Base-by-base conservation (phyloP, 2,797 vertebrate species). In the Microctenopoma stevenorrisi region DNA sequence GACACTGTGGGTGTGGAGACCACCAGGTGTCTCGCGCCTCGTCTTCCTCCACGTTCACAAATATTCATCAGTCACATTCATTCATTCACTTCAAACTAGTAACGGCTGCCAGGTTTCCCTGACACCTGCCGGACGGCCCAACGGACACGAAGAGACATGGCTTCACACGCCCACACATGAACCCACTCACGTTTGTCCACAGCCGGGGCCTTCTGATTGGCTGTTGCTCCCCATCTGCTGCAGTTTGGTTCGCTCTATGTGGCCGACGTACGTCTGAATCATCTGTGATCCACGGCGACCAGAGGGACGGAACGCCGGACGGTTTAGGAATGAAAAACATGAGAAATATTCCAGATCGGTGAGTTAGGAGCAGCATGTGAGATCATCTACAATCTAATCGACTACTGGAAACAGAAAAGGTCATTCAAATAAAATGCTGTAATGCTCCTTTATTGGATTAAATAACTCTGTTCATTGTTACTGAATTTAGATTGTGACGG, bases 251-350 rank as follows among this genome's bases (percentile, higher is more conserved):
- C 98, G 93, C 76, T 99, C 98, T 47, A 99, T 98, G 90, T 99
- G 96, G 60, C 98, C 98, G 63, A 99, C 96, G 0, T 99, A 99
- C 1, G 96, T 99, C 93, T 99, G 98, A 82, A 99, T 99, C 97
- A 99, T 99, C 98, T 99, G 90, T 1, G 55, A 81, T 3, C 4
- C 15, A 4, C n/a, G 3, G 28, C 15, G 14, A 12, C 33, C n/a
- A 60, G 22, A 51, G 6, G 51, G 22, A 48, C 0, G 4, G 58
- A 18, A 44, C 0, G 0, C 25, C 35, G 52, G 18, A 28, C 5
- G 14, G 30, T 22, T 61, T 3, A 22, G 16, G 53, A 33, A 37
- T 0, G 15, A 28, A n/a, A 44, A 25, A 4, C 35, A 42, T 9
- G 0, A 51, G 7, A 66, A 8, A 57, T 25, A 15, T 0, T 0